Evolutionary conservation across 2,797 vertebrate genomes (phyloP).

Genomic region (Setipinna tenuifilis): DNA sequence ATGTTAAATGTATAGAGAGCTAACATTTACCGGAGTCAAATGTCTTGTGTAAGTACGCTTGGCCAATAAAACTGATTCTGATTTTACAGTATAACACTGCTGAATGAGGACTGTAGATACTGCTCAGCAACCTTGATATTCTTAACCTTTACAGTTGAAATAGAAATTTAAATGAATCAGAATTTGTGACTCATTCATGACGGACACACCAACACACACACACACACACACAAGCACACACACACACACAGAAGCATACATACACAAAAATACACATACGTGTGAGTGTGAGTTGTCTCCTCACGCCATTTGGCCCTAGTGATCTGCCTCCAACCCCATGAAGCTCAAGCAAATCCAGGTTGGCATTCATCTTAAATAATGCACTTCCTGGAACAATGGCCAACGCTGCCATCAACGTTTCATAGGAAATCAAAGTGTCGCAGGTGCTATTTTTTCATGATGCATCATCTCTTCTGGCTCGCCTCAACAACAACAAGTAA

Average conservation of each 20-base stretch:
- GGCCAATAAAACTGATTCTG: background rate
- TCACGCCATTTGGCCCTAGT: constrained; percentile 31
- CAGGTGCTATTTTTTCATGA: constrained; percentile 46
- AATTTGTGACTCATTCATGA: no score
- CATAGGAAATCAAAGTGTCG: constrained; percentile 42
- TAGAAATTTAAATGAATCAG: background rate
- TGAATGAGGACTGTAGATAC: background rate
- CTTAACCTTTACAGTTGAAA: background rate
- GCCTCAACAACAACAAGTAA: background rate
- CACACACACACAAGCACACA: no score
- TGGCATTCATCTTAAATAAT: constrained; percentile 41
- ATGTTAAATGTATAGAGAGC: no score
- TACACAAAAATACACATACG: no score
- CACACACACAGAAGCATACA: no score
- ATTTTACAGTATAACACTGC: background rate
- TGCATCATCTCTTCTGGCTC: constrained; percentile 1
- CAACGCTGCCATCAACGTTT: constrained; percentile 44
- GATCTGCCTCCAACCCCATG: constrained; percentile 23
- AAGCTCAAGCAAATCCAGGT: constrained; percentile 30
- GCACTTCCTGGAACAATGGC: constrained; percentile 39
- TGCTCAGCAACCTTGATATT: background rate
- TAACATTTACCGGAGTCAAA: no score
- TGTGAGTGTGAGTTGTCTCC: constrained; percentile 28
- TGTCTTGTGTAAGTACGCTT: no score
- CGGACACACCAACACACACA: no score